Conservation (phyloP, 2,888 invertebrate genomes). For the Melangyna quadrimaculata region DNA sequence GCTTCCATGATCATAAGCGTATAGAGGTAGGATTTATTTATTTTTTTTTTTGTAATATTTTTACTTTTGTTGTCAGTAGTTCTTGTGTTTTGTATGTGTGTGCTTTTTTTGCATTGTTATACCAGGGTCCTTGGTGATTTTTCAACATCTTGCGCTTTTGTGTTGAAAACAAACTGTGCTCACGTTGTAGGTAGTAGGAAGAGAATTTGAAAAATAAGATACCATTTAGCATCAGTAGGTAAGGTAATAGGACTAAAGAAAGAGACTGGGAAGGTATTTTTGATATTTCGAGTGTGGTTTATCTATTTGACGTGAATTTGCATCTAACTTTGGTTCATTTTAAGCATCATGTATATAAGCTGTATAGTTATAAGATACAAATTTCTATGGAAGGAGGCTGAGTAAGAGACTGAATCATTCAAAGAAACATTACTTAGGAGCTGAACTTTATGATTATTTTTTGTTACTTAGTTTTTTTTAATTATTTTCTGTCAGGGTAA, state of each 20-base stretch:
- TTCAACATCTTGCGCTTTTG: conserved; percentile 59
- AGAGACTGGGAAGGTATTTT: not conserved
- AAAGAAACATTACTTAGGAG: conserved; percentile 8
- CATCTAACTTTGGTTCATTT: conserved; percentile 34
- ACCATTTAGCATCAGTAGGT: conserved; percentile 38
- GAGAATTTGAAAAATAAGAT: conserved; percentile 62
- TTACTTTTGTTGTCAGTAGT: conserved; percentile 41
- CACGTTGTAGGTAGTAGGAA: conserved; percentile 42
- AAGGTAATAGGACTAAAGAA: conserved; percentile 1
- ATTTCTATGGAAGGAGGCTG: not conserved
- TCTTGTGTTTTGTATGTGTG: conserved; percentile 35
- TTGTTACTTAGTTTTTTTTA: not conserved
- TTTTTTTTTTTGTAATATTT: conserved; percentile 10
- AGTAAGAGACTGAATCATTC: not conserved
- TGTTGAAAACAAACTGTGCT: conserved; percentile 32
- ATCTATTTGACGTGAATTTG: conserved; percentile 59
- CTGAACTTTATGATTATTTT: not conserved
- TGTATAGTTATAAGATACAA: not conserved
- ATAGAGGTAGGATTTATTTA: conserved; percentile 22
- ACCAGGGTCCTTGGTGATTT: conserved; percentile 34
- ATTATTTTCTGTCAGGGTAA: no score
- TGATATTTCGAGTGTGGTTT: conserved; percentile 64
- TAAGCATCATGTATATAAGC: not conserved
- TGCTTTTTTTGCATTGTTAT: conserved; percentile 41
- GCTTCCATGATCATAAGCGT: conserved; percentile 1